Base-by-base conservation (phyloP, 1,140 invertebrate species). In the Drosophila sturtevanti region DNA sequence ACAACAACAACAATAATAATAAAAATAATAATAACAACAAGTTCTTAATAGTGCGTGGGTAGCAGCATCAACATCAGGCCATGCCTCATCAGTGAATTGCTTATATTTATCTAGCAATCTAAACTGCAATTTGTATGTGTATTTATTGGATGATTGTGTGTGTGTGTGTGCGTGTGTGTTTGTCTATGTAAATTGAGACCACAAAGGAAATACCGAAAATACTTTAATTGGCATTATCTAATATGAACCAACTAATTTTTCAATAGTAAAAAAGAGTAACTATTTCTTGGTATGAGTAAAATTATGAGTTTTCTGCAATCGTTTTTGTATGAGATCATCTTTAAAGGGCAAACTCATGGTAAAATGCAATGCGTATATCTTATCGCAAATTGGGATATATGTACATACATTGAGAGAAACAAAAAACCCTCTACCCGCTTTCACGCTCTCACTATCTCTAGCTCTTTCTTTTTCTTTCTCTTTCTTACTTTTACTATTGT, bases 281-380 rank as follows among this genome's bases (percentile, higher is more conserved):
- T 12, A 54, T 54, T n/a, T 24, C 3, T 31, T 31, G 54, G 14
- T 31, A 51, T 61, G 65, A 70, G 62, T 75, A 63, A 11, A 68
- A 74, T 35, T 67, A 59, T 52, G 75, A 81, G 79, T 81, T 81
- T 81, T 82, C 79, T 82, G 79, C 79, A 81, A 24, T 69, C 60
- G 52, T 11, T 24, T 24, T 6, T 31, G 51, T 73, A 82, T 81
- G 79, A 81, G 69, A 73, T 81, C 79, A 81, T 77, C 68, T 24
- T 16, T 10, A 18, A n/a, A 34, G 18, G 41, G 27, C 27, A 31
- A 31, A 31, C 22, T 24, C 4, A 4, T 24, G 22, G 14, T 14
- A 9, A 48, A 48, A 48, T 48, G 41, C 24, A 16, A 21, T 55
- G 37, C 35, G 41, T 51, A 37, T 62, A 68, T 62, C 48, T 68